Evolutionary conservation across 2,888 invertebrate species (phyloP).

Genomic region (Rhagophthalmus giganteus): DNA sequence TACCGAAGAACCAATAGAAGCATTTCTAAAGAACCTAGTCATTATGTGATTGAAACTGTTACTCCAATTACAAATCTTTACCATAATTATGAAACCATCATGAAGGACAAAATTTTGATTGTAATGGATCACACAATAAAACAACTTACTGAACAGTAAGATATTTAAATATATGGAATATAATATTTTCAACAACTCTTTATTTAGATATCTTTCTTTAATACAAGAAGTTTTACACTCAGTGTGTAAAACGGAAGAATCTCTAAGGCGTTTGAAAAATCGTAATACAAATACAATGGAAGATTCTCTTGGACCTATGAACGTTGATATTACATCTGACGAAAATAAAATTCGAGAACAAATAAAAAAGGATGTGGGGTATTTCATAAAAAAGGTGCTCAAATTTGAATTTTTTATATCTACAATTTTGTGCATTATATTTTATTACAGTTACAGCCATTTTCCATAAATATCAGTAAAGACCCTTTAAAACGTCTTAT

Average conservation of each 20-base stretch:
- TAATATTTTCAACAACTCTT: conserved; percentile 12
- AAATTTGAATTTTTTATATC: not conserved
- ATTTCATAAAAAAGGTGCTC: conserved; percentile 59
- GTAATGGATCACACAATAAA: conserved; percentile 56
- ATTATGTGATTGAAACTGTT: conserved; percentile 61
- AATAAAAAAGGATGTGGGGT: conserved; percentile 80
- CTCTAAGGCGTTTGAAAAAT: conserved; percentile 80
- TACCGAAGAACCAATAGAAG: conserved; percentile 91
- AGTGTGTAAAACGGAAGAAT: conserved; percentile 94
- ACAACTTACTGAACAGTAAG: conserved; percentile 59
- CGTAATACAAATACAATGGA: conserved; percentile 42
- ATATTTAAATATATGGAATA: not conserved
- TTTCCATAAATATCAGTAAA: conserved; percentile 4
- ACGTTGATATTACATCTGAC: conserved; percentile 64
- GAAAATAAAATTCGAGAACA: conserved; percentile 95
- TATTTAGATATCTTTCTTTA: conserved; percentile 65
- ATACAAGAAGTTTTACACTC: conserved; percentile 89
- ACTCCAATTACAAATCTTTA: conserved; percentile 63
- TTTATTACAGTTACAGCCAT: conserved; percentile 5
- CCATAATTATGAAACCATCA: conserved; percentile 54
- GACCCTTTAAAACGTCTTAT: conserved; percentile 1
- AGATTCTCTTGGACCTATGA: conserved; percentile 60
- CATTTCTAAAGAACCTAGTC: conserved; percentile 77
- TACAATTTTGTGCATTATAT: not conserved
- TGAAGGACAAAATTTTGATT: conserved; percentile 49